A percentile compares a stretch with the other conserved stretches of the same genome.
Conservation (phyloP, 2,888 invertebrate species). For the Eumerus sabulonum region DNA sequence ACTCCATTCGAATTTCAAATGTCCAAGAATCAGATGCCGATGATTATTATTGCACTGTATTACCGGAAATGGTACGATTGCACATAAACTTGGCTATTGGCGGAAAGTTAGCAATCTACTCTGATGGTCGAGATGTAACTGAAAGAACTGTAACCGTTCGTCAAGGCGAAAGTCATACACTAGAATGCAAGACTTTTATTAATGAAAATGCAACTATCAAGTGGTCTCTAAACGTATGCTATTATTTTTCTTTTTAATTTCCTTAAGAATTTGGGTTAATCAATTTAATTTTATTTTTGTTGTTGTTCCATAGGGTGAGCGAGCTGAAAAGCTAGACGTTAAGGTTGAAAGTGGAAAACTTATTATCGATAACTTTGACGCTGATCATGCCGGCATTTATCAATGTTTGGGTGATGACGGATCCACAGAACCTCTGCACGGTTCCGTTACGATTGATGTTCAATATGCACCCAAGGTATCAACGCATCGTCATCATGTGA, state of each 20-base stretch:
- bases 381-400: constrained; percentile 74
- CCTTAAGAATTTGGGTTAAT: no score
- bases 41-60: constrained; percentile 74
- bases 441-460: constrained; percentile 75
- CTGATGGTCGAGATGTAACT: constrained; percentile 75
- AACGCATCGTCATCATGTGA: constrained; percentile 76
- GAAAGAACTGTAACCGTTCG: constrained; percentile 75
- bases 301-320: constrained; percentile 72
- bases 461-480: constrained; percentile 75
- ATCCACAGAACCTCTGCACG: constrained; percentile 73
- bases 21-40: constrained; percentile 73
- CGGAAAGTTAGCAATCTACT: constrained; percentile 73
- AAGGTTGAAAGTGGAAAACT: constrained; percentile 71
- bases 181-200: constrained; percentile 74
- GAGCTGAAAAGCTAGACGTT: constrained; percentile 69
- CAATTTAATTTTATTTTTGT: no score
- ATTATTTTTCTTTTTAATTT: neutral
- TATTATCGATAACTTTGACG: constrained; percentile 73
- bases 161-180: constrained; percentile 75
- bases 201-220: constrained; percentile 72
- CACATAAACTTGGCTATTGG: constrained; percentile 72
- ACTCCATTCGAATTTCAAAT: constrained; percentile 72
- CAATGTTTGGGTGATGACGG: constrained; percentile 77
- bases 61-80: constrained; percentile 73
- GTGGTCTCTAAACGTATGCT: constrained; percentile 76